Base-by-base conservation (phyloP, 2,797 vertebrate genomes). In the Pempheris klunzingeri region DNA sequence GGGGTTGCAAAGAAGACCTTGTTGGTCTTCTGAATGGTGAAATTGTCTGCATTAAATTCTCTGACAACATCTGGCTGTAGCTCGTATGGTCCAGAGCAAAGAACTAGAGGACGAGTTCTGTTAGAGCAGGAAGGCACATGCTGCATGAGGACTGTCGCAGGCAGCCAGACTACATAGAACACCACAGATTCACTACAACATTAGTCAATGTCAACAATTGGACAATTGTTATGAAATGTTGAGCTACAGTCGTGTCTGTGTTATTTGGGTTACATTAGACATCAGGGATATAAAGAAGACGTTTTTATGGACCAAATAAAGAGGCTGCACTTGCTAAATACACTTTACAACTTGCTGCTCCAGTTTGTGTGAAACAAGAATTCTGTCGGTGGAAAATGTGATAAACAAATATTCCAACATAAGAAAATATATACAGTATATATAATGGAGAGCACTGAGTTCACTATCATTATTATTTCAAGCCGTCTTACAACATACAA, bases 321-420 rank as follows among this genome's bases (percentile, higher is more conserved):
- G 58, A 50, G 4, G 44, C 43, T 22, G 5, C 55, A 41, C 28
- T 39, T 46, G 22, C 73, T 63, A 8, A 69, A 54, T 54, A 55
- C 32, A 38, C 43, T 22, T 41, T 22, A 71, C 38, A 59, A 73
- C 50, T 32, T n/a, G 38, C 24, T 70, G 61, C 22, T 65, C 63
- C 17, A 2, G 15, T 77, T 53, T n/a, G 22, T 55, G 44, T 62
- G 12, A 36, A 39, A 54, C 14, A 14, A 61, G 18, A 4, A 66
- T 57, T 20, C 36, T 50, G 43, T 36, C 30, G 26, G 24, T 46
- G 15, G 50, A 53, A 44, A 63, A 54, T 28, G 22, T 32, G 11
- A 46, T n/a, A 18, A 55, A 59, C 44, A 63, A 50, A 32, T 20
- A 58, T 30, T 57, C 12, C n/a, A 9, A 14, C 5, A 39, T 38